Evolutionary conservation across 2,888 invertebrate genomes (phyloP), one percentile per base, ranked within the genome.

Genomic region (Penaeus monodon): DNA sequence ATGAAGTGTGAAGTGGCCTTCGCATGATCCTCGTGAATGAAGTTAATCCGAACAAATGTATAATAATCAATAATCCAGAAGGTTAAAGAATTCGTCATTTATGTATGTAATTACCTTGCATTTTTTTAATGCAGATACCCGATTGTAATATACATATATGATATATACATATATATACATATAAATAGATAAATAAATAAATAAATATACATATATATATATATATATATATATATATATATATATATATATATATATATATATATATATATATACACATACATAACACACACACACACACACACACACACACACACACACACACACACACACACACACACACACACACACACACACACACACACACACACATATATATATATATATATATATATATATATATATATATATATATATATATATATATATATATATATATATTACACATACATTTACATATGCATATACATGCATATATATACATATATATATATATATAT

Each of bases 361-460:
- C 8, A 66, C 8, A 66, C 8, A 66, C 6, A 66, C 6, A 66
- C 8, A 27, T 66, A 66, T 66, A 66, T 66, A 66, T 66, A 8
- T 66, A 66, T n/a, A 66, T 66, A 27, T 66, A 66, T 66, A 8
- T 66, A 66, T 66, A 66, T 66, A 66, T 66, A 66, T 7, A 66
- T 66, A 66, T 66, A 66, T 66, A 66, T 66, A 66, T 66, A 66
- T 66, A 66, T 66, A 66, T 27, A 24, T 66, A 66, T 66, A 66
- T 66, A 66, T 66, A 66, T 66, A 66, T 66, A 66, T 66, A 66
- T 24, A 66, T 66, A 66, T 66, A 66, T 66, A 66, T 66, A 66
- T 66, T 66, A 66, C 4, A 66, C 4, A 66, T 66, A 66, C 4
- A 66, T 66, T 3, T 66, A 66, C 4, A 66, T 66, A 4, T 66